Base-by-base conservation (phyloP, 2,888 invertebrate species). In the Ophion ellenae region DNA sequence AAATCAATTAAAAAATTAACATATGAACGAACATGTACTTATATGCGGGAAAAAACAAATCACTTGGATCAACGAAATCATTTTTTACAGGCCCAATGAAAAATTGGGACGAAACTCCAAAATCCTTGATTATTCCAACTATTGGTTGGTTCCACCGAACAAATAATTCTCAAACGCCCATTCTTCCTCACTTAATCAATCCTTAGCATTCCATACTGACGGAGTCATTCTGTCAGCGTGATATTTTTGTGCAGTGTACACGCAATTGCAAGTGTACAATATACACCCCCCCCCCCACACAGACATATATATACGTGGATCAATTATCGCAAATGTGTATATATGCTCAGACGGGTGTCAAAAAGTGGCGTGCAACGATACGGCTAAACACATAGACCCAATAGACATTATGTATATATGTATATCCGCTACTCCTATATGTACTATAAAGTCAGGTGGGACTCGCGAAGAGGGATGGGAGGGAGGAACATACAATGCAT, bases 291-390 rank as follows among this genome's bases (percentile, higher is more conserved):
- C 4, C 3, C 4, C 53, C 53, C 17, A 17, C 53, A 17, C 5
- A 53, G 0, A 53, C 0, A 17, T 53, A 53, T 17, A 84, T 75
- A 45, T 78, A 53, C 70, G 81, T 81, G 71, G 75, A 78, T 86
- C 78, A 83, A 86, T 86, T 81, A 86, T 86, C 86, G 83, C 81
- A 83, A 86, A 78, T 78, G 81, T 75, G 74, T 76, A 63, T 61
- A 77, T 75, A 77, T 28, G 70, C 67, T 59, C 45, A 53, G 24
- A 64, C 61, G 69, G 81, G 67, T 83, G 84, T 83, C 82, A 70
- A 88, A 85, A 85, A 87, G 85, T 82, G 90, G 89, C 59, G 75
- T 81, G 81, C 81, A 83, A 91, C 89, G 89, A 91, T 90, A 90
- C 88, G 90, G 89, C 91, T 91, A 91, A 93, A 83, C 70, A 87